Evolutionary conservation across 2,888 invertebrate genomes (phyloP).

Genomic region (Volucella bombylans): DNA sequence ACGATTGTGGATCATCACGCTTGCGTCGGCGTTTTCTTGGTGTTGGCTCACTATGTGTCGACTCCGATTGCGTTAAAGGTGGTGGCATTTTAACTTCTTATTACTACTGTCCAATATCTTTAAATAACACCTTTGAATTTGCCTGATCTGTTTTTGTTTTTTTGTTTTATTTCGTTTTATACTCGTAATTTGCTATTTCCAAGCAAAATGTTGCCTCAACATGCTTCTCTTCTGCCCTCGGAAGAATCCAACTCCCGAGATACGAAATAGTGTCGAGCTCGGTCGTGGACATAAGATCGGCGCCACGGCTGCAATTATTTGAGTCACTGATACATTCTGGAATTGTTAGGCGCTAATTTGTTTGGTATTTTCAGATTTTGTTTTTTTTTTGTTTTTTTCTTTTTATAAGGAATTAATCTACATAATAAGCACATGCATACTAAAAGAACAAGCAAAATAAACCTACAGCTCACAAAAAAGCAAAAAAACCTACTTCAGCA

Average conservation of each 20-base stretch:
- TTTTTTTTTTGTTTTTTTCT: neutral
- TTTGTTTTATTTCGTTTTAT: neutral
- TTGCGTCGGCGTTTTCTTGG: constrained; percentile 86
- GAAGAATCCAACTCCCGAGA: constrained; percentile 21
- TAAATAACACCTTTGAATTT: neutral
- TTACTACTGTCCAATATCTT: neutral
- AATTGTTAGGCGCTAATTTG: constrained; percentile 28
- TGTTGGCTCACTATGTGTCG: constrained; percentile 83
- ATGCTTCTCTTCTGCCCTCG: constrained; percentile 30
- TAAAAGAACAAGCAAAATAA: neutral
- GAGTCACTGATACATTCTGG: constrained; percentile 48
- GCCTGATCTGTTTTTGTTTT: neutral
- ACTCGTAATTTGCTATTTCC: neutral
- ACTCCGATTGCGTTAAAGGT: constrained; percentile 83
- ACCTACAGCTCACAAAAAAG: neutral
- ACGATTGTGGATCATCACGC: constrained; percentile 85
- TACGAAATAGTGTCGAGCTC: neutral
- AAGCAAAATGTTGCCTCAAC: constrained; percentile 34
- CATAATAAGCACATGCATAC: constrained; percentile 3
- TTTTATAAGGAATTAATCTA: constrained; percentile 10
- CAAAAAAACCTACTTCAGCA: neutral
- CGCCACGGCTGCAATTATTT: constrained; percentile 24
- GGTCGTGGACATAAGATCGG: constrained; percentile 18
- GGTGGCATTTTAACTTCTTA: constrained; percentile 79
- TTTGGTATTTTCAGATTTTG: neutral